A percentile compares a stretch with the other conserved stretches of the same genome.
phyloP scores from a whole-genome alignment of 2,888 invertebrate genomes.

The Cheilosia variabilis region DNA sequence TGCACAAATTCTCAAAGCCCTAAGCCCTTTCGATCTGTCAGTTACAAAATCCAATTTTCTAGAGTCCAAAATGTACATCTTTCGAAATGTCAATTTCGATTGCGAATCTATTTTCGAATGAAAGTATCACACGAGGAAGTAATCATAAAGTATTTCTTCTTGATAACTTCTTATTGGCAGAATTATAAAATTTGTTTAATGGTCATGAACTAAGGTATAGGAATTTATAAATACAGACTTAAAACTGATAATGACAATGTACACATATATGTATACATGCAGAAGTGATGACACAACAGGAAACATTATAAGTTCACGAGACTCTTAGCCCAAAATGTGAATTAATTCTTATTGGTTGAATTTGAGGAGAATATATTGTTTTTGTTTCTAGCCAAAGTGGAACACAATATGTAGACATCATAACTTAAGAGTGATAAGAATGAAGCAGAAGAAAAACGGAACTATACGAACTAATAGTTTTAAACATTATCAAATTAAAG shows the following conservation, averaged over 20 bases:
- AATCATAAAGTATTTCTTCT: background rate
- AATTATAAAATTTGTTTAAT: conserved; percentile 9
- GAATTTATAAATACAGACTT: conserved; percentile 5
- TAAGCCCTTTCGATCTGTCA: no score
- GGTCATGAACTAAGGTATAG: conserved; percentile 43
- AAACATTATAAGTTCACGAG: conserved; percentile 60
- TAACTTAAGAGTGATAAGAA: conserved; percentile 49
- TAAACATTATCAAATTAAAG: conserved; percentile 48
- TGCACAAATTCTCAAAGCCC: no score
- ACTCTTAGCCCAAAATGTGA: conserved; percentile 37
- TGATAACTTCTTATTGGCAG: background rate
- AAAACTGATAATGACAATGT: conserved; percentile 29
- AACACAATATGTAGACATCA: conserved; percentile 25
- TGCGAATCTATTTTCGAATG: conserved; percentile 3
- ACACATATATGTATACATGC: background rate
- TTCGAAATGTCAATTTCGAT: no score
- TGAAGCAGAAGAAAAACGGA: conserved; percentile 24
- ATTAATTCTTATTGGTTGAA: conserved; percentile 21
- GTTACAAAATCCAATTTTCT: no score
- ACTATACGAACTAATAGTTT: conserved; percentile 3
- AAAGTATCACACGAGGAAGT: background rate
- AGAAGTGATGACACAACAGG: conserved; percentile 56
- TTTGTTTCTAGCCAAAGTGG: conserved; percentile 40
- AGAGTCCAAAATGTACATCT: no score
- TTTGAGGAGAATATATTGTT: conserved; percentile 7